phyloP scores from a whole-genome alignment of 2,888 invertebrate genomes.

The Eutolmus rufibarbis region DNA sequence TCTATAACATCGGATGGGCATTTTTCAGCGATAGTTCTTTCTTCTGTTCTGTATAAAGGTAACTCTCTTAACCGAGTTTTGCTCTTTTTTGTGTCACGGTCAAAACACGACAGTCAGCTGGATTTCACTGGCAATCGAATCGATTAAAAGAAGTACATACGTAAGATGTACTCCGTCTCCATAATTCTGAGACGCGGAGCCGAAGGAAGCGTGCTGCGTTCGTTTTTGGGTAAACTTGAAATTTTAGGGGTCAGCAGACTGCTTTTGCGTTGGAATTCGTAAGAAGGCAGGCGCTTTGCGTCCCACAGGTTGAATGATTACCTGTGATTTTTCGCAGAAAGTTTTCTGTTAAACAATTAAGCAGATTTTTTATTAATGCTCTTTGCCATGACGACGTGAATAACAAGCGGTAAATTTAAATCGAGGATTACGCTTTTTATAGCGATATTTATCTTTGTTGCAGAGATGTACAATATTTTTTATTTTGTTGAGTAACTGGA shows the following conservation, averaged over 20 bases:
- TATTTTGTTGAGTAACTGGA: not conserved
- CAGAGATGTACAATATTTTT: not conserved
- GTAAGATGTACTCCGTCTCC: not conserved
- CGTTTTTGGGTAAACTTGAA: not conserved
- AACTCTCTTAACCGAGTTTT: slow-evolving; percentile 27
- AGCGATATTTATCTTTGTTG: not conserved
- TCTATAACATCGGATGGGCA: not conserved
- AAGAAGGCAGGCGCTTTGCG: not conserved
- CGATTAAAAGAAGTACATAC: not conserved
- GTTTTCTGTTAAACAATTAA: not conserved
- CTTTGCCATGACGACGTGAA: not conserved
- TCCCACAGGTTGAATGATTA: slow-evolving; percentile 23
- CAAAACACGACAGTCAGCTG: slow-evolving; percentile 16
- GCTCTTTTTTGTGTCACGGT: slow-evolving; percentile 32
- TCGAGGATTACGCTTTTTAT: not conserved
- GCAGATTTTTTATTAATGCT: slow-evolving; percentile 6
- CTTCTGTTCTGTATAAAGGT: slow-evolving; percentile 3
- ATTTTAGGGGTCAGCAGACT: slow-evolving; percentile 28
- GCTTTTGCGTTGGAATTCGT: not conserved
- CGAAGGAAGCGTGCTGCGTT: not conserved
- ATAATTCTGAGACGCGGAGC: not conserved
- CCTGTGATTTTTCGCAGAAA: slow-evolving; percentile 2
- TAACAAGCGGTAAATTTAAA: slow-evolving; percentile 15
- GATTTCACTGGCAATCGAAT: not conserved
- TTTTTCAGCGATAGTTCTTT: slow-evolving; percentile 15